phyloP scores from a whole-genome alignment of 2,888 invertebrate genomes.

The Melieria picta region DNA sequence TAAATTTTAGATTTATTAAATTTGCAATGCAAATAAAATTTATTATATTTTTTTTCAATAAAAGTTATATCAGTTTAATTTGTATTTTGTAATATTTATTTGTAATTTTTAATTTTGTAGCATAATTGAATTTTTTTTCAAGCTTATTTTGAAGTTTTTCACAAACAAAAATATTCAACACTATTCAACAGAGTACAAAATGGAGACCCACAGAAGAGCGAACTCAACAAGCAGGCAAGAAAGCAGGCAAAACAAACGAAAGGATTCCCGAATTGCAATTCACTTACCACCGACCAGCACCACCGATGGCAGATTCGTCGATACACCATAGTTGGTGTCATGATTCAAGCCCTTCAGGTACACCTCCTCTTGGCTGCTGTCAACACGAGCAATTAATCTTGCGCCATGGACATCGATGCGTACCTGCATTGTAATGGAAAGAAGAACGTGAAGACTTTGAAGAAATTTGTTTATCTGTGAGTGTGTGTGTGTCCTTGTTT shows the following conservation, averaged over 20 bases:
- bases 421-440: conserved; percentile 65
- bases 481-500: conserved; percentile 16
- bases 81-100: too few relatives aligned
- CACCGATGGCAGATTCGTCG: conserved; percentile 86
- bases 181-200: too few relatives aligned
- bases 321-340: conserved; percentile 86
- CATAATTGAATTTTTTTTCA: too few relatives aligned
- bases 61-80: too few relatives aligned
- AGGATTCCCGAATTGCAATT: too few relatives aligned
- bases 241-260: conserved; percentile 14
- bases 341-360: conserved; percentile 84
- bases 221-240: background rate
- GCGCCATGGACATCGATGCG: conserved; percentile 89
- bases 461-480: conserved; percentile 30
- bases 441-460: conserved; percentile 5
- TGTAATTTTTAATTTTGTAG: too few relatives aligned
- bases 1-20: too few relatives aligned
- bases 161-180: too few relatives aligned
- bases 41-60: too few relatives aligned
- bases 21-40: too few relatives aligned
- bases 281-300: conserved; percentile 86
- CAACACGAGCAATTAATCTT: conserved; percentile 85
- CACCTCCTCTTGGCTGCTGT: conserved; percentile 82
- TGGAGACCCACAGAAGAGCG: too few relatives aligned
- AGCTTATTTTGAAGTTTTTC: too few relatives aligned